phyloP scores from a whole-genome alignment of 2,113 vertebrate species.

The Muntiacus muntjak region DNA sequence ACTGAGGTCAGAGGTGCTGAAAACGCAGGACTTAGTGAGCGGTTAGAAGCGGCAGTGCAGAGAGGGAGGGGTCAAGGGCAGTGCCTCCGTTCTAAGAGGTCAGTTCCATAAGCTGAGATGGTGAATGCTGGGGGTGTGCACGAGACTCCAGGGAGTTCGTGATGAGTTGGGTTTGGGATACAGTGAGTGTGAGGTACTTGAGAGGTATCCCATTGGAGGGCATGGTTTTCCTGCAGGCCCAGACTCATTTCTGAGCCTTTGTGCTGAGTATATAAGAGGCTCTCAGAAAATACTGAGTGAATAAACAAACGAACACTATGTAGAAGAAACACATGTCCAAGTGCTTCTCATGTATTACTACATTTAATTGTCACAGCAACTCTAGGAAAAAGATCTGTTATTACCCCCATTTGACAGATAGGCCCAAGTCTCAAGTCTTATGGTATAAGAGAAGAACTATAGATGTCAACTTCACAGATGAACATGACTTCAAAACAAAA shows the following conservation, averaged over 20 bases:
- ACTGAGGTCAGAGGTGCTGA: not conserved
- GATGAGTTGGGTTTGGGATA: not conserved
- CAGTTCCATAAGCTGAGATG: not conserved
- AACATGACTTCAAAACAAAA: not conserved
- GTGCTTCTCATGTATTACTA: not conserved
- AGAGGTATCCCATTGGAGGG: not conserved
- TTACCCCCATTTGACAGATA: not conserved
- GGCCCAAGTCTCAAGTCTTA: not conserved
- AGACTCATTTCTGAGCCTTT: not conserved
- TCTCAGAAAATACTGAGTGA: not conserved
- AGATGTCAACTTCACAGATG: not conserved
- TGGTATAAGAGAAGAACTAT: not conserved
- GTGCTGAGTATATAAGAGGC: not conserved
- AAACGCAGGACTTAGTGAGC: not conserved
- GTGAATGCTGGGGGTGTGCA: accelerated
- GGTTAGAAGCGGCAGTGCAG: not conserved
- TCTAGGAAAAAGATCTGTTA: not conserved
- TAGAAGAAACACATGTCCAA: not conserved
- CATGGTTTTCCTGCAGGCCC: not conserved
- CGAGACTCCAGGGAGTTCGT: not conserved
- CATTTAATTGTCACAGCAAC: not conserved
- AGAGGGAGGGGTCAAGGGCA: not conserved
- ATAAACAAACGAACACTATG: not conserved
- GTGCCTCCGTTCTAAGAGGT: not conserved
- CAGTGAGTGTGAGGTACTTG: not conserved